Evolutionary conservation across 2,113 vertebrate genomes (phyloP), one percentile per base, ranked within the genome.

Genomic region (Anolis sagrei): DNA sequence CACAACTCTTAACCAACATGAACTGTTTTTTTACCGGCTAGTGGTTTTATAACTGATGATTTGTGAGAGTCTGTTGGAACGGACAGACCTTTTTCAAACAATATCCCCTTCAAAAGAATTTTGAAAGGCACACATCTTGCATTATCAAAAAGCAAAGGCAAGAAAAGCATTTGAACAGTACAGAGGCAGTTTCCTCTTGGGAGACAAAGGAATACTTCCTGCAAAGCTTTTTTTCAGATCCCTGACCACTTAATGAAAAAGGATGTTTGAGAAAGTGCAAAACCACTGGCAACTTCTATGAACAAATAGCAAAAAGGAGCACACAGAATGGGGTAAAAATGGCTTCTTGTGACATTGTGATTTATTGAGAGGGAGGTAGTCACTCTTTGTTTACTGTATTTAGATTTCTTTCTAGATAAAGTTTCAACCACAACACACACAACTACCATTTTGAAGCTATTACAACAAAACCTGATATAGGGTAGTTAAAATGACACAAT

Each of bases 11-110:
- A 79, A 1, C 9, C 25, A 73, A 34, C 76, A 16, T 75, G 13
- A 85, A 84, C 48, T 3, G 5, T 27, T 75, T 88, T 49, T 11
- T 19, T 74, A 4, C 48, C 29, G 16, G 75, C 88, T 86, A 79
- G 5, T 44, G 1, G 64, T 83, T 89, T 87, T 13, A 49, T 58
- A 89, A 54, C 36, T 90, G 18, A 78, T 29, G 77, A 70, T 92
- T 61, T 82, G 9, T 54, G 70, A 44, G 44, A 61, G 70, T 32
- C 87, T 87, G 83, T 66, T 58, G 54, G 13, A 58, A 58, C 16
- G 54, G 13, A 58, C 54, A 58, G 54, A 58, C 1, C 18, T 58
- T 54, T 58, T 58, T 18, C 13, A 58, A 58, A 58, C 54, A 58
- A 18, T 58, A 58, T 58, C 54, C 54, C 54, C 16, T 58, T 58